Percentiles rank a stretch among this genome's conserved stretches.
Evolutionary conservation across 2,113 vertebrate species (phyloP).

Genomic region (Dissostichus mawsoni): DNA sequence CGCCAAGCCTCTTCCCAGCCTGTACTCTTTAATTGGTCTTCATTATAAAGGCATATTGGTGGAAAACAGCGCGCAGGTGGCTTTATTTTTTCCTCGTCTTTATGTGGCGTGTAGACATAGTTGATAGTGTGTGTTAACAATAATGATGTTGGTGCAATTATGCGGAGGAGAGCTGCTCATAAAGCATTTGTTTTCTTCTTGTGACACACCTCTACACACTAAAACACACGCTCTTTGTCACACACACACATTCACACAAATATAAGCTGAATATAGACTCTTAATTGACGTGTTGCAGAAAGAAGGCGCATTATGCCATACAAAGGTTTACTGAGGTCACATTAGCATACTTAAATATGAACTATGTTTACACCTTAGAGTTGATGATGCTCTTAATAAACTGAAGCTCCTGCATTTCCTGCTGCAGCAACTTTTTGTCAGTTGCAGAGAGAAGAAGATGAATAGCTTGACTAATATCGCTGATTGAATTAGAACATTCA

Average conservation of each 20-base stretch:
- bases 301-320: too few relatives aligned
- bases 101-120: conserved; percentile 22
- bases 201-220: neutral
- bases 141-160: conserved; percentile 53
- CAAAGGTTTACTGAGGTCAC: too few relatives aligned
- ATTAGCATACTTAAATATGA: neutral
- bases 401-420: neutral
- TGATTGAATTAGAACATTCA: neutral
- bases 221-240: neutral
- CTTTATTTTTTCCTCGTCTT: conserved; percentile 40
- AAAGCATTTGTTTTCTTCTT: conserved; percentile 14
- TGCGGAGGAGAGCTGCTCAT: conserved; percentile 10
- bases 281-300: too few relatives aligned
- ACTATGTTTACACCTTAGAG: neutral
- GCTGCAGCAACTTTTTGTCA: neutral
- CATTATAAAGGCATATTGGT: conserved; percentile 72
- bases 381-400: neutral
- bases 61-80: conserved; percentile 51
- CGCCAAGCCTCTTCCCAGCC: conserved; percentile 62
- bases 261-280: neutral
- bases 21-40: conserved; percentile 81
- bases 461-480: neutral
- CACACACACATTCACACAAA: neutral
- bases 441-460: neutral
- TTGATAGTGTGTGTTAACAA: conserved; percentile 60